These are phyloP conservation scores for Mayetiola destructor DNA, from an alignment of 2,888 invertebrate species.

Conservation along the genomic window DNA sequence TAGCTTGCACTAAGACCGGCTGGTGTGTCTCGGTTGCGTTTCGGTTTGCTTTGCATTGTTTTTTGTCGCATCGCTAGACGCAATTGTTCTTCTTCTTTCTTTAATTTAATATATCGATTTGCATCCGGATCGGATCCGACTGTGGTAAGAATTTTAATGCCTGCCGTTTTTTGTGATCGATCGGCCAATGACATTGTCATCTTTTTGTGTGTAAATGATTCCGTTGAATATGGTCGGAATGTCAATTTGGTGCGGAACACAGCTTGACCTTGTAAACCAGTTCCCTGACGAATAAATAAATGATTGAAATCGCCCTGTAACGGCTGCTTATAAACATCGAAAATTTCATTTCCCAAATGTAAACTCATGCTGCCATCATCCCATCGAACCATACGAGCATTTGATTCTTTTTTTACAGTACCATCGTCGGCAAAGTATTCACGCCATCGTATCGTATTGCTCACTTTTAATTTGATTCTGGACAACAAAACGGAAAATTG, in stretches of 20 bases:
- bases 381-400: constrained; percentile 91
- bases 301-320: constrained; percentile 94
- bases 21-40: constrained; percentile 36
- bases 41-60: constrained; percentile 39
- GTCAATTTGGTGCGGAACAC: constrained; percentile 93
- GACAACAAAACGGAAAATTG: constrained; percentile 26
- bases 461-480: constrained; percentile 78
- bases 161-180: constrained; percentile 79
- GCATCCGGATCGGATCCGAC: constrained; percentile 72
- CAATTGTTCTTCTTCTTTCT: constrained; percentile 95
- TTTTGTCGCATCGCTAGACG: constrained; percentile 65
- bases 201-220: constrained; percentile 96
- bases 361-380: constrained; percentile 96
- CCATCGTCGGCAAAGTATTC: constrained; percentile 69
- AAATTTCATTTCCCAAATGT: constrained; percentile 93
- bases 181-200: constrained; percentile 97
- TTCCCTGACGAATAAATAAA: constrained; percentile 92
- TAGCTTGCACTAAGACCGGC: constrained; percentile 32
- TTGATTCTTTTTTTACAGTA: constrained; percentile 74
- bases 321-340: constrained; percentile 92
- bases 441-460: constrained; percentile 95
- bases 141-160: constrained; percentile 90
- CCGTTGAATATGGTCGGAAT: constrained; percentile 96
- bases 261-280: constrained; percentile 93
- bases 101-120: constrained; percentile 77